Conservation (phyloP, 2,888 invertebrate genomes). For the Limenitis camilla region DNA sequence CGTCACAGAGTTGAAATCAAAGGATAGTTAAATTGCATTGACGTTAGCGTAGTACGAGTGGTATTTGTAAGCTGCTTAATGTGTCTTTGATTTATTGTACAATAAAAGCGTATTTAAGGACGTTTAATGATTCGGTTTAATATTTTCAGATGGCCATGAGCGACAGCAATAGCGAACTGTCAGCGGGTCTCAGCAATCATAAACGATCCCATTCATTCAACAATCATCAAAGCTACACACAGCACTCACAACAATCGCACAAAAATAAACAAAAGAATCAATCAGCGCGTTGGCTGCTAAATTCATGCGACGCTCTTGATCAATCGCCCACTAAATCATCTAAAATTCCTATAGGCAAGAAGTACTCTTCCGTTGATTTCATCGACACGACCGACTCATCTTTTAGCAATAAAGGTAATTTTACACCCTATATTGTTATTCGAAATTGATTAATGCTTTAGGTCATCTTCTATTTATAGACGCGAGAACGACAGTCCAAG, state of each 20-base stretch:
- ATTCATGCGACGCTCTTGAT: conserved; percentile 69
- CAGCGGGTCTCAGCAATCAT: conserved; percentile 75
- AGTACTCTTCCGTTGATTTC: conserved; percentile 73
- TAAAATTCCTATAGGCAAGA: conserved; percentile 73
- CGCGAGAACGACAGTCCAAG: conserved; percentile 20
- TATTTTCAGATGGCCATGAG: conserved; percentile 78
- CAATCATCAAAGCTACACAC: conserved; percentile 80
- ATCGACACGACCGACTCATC: conserved; percentile 71
- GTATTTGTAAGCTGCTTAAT: conserved; percentile 1
- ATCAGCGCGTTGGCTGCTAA: conserved; percentile 67
- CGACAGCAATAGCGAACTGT: conserved; percentile 71
- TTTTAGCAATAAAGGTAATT: conserved; percentile 45
- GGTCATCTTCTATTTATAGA: conserved; percentile 17
- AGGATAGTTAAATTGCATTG: neutral
- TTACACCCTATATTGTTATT: conserved; percentile 2
- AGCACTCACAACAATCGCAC: conserved; percentile 75
- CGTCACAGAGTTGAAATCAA: neutral
- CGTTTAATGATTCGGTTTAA: neutral
- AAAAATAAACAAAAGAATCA: conserved; percentile 77
- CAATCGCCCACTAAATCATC: conserved; percentile 60
- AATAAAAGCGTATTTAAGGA: neutral
- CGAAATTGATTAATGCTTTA: conserved; percentile 7
- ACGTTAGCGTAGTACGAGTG: neutral
- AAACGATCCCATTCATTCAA: conserved; percentile 81
- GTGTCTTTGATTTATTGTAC: neutral